phyloP scores from a whole-genome alignment of 1,140 invertebrate species.

The Drosophila pseudoananassae region DNA sequence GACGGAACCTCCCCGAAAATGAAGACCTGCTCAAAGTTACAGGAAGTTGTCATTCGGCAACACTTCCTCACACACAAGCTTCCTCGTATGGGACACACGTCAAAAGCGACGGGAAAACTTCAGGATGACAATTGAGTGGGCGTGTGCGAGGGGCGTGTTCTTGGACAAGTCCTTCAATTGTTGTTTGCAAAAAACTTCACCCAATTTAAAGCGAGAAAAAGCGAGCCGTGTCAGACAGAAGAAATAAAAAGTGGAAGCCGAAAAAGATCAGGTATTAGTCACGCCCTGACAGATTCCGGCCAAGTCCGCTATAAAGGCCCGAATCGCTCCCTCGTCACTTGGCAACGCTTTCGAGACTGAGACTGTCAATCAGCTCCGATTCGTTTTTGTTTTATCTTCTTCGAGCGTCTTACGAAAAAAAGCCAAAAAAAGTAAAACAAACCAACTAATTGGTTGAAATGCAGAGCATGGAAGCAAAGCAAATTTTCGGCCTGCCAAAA shows the following conservation, averaged over 20 bases:
- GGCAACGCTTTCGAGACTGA: constrained; percentile 56
- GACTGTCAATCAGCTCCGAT: constrained; percentile 69
- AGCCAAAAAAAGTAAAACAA: constrained; percentile 57
- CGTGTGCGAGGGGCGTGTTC: constrained; percentile 48
- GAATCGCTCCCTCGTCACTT: constrained; percentile 60
- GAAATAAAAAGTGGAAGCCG: constrained; percentile 10
- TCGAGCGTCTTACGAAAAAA: constrained; percentile 1
- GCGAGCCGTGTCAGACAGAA: background rate
- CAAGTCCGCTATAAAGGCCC: constrained; percentile 10
- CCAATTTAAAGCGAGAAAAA: constrained; percentile 64
- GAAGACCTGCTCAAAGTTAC: constrained; percentile 22
- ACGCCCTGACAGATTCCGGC: constrained; percentile 46
- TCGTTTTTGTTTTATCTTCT: constrained; percentile 18
- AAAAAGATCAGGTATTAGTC: constrained; percentile 56
- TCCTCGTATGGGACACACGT: constrained; percentile 23
- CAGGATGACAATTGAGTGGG: constrained; percentile 64
- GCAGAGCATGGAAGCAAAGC: constrained; percentile 42
- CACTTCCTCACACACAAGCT: constrained; percentile 20
- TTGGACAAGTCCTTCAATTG: constrained; percentile 60
- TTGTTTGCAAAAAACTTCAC: constrained; percentile 40
- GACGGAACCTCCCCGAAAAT: constrained; percentile 15
- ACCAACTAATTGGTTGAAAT: constrained; percentile 79
- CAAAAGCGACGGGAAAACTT: constrained; percentile 61
- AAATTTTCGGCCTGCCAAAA: constrained; percentile 58
- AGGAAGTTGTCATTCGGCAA: constrained; percentile 37